Percentiles rank a stretch among this genome's conserved stretches.
Conservation (phyloP, 2,113 vertebrate genomes). For the Protobothrops mucrosquamatus region DNA sequence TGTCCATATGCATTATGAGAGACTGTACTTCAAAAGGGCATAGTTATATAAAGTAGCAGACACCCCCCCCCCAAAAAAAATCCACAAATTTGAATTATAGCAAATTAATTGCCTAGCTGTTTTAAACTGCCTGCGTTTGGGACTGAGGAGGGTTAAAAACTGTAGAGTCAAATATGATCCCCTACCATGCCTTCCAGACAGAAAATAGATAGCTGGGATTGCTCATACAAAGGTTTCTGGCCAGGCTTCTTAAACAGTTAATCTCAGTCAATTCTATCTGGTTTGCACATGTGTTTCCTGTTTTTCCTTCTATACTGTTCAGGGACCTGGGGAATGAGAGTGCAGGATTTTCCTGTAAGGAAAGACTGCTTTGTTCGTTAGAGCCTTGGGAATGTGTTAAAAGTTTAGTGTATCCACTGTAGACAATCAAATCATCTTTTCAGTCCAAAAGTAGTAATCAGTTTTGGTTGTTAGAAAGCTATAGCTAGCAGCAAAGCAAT, state of each 20-base stretch:
- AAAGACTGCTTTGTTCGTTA: constrained; percentile 79
- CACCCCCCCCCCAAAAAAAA: not conserved
- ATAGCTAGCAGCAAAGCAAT: constrained; percentile 23
- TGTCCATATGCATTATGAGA: not conserved
- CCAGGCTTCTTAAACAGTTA: constrained; percentile 51
- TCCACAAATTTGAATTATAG: not conserved
- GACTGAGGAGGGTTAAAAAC: constrained; percentile 12
- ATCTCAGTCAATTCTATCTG: constrained; percentile 65
- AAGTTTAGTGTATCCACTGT: constrained; percentile 71
- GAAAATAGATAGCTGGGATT: constrained; percentile 49
- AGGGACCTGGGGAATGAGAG: constrained; percentile 64
- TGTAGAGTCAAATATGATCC: constrained; percentile 25
- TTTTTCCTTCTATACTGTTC: constrained; percentile 76
- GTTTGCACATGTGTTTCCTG: constrained; percentile 90
- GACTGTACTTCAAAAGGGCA: not conserved
- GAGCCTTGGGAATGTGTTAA: constrained; percentile 77
- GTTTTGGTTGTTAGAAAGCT: constrained; percentile 42
- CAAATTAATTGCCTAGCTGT: not conserved
- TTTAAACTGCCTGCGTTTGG: not conserved
- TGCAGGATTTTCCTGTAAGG: constrained; percentile 81
- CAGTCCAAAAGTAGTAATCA: constrained; percentile 47
- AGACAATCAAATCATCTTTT: constrained; percentile 43
- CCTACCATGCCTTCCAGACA: not conserved
- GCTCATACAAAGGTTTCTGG: constrained; percentile 57
- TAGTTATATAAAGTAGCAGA: not conserved